These are phyloP conservation scores for Takifugu flavidus DNA, from an alignment of 2,113 vertebrate species.

Conservation along the genomic window DNA sequence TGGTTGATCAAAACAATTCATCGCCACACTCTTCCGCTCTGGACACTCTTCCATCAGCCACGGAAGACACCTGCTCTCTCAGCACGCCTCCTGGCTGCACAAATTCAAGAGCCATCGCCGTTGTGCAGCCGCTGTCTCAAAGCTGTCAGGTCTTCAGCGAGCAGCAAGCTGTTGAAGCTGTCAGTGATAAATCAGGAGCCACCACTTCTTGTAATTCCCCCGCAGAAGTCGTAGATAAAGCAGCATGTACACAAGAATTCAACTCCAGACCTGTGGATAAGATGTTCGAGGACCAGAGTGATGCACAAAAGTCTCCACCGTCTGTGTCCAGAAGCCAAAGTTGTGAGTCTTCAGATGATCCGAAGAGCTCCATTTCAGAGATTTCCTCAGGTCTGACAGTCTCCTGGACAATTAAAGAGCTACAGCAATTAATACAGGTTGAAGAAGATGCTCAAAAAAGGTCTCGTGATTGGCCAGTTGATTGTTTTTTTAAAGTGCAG, in stretches of 20 bases:
- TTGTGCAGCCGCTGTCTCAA: slow-evolving; percentile 57
- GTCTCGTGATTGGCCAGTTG: background rate
- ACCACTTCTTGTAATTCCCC: background rate
- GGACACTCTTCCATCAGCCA: background rate
- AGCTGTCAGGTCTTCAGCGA: background rate
- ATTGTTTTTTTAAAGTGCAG: background rate
- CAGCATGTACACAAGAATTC: background rate
- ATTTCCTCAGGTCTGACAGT: slow-evolving; percentile 29
- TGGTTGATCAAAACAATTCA: no score
- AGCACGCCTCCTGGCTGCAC: slow-evolving; percentile 1
- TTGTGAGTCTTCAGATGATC: background rate
- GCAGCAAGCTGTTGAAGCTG: background rate
- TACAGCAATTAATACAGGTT: slow-evolving; percentile 1
- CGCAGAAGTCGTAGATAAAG: background rate
- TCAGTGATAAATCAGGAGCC: background rate
- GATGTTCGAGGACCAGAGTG: background rate
- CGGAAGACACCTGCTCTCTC: slow-evolving; percentile 1
- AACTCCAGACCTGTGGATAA: background rate
- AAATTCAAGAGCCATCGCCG: slow-evolving; percentile 44
- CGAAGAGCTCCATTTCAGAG: background rate
- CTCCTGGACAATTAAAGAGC: slow-evolving; percentile 24
- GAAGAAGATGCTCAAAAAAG: background rate
- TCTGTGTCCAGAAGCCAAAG: slow-evolving; percentile 1
- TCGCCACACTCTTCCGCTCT: no score
- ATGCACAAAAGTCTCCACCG: background rate